phyloP scores from a whole-genome alignment of 1,140 invertebrate genomes.

The Neodiprion lecontei region DNA sequence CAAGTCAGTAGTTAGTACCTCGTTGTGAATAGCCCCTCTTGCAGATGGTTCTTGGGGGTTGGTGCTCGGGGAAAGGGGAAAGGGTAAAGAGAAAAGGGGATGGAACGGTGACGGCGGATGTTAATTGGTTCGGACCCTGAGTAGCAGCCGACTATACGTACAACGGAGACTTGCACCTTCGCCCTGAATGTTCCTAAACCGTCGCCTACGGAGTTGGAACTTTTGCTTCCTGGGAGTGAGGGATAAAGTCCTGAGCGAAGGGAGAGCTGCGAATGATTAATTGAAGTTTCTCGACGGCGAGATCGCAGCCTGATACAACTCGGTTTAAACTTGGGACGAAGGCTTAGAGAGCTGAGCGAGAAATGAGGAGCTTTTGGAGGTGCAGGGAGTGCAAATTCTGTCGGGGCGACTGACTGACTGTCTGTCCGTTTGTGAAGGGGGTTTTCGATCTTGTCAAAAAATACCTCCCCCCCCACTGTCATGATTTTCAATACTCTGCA shows the following conservation, averaged over 20 bases:
- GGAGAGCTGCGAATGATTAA: conserved; percentile 7
- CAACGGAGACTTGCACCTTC: neutral
- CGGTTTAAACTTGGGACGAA: conserved; percentile 4
- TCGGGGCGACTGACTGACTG: neutral
- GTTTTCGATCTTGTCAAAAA: too few species aligned
- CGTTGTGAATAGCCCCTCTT: too few species aligned
- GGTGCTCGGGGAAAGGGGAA: too few species aligned
- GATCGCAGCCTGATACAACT: neutral
- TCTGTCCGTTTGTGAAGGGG: too few species aligned
- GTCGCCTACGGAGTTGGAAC: neutral
- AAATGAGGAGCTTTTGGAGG: neutral
- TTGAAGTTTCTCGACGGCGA: conserved; percentile 3
- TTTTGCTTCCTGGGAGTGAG: neutral
- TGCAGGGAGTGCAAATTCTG: neutral
- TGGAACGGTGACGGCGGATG: neutral
- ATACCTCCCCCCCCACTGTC: too few species aligned
- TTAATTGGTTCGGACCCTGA: neutral
- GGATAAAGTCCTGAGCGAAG: conserved; percentile 1
- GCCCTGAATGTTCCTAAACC: neutral
- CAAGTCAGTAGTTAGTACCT: too few species aligned
- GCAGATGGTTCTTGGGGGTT: too few species aligned
- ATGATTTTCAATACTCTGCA: too few species aligned
- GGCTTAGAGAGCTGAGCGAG: neutral
- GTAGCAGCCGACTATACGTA: neutral
- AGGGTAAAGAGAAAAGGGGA: too few species aligned